Evolutionary conservation across 2,888 invertebrate genomes (phyloP), one percentile per base, ranked within the genome.

Genomic region (Phyllotreta striolata): DNA sequence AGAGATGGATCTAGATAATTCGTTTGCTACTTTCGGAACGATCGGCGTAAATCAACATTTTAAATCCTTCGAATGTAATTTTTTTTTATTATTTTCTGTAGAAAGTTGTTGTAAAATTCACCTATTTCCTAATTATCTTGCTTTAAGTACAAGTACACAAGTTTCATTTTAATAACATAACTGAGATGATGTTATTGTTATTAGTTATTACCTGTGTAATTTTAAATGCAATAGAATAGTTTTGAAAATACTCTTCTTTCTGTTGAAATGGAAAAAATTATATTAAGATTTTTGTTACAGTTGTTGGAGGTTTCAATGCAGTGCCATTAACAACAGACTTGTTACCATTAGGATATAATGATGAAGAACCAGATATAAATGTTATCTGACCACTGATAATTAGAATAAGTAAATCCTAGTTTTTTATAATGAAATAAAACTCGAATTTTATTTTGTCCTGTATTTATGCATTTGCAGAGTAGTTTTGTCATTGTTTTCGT

Each of bases 301-400:
- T 75, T 66, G 71, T 74, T 52, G 66, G 70, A 39, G 70, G 70
- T 34, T 74, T 70, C 63, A 72, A 71, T 64, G 62, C 68, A 9
- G 63, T 74, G 62, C 71, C 74, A 10, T 66, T 73, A 57, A 55
- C 73, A 24, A 66, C 75, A 56, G 74, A 74, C 62, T 61, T 75
- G 37, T 62, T 77, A 67, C 70, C 75, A 55, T 71, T 75, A 63
- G 70, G 68, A 57, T 69, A 74, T 44, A 69, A 66, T 58, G 75
- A 73, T 55, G 80, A 79, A 40, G 77, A 79, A 41, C 68, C 74
- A 40, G 79, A 80, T 59, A 77, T 80, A 57, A 73, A 75, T 56
- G 79, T 80, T 51, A 77, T 78, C 70, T 80, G 78, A 79, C 76
- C 66, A 13, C 24, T 60, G 51, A 43, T 49, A 13, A 44, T 64